A percentile compares a stretch with the other conserved stretches of the same genome.
Conservation (phyloP, 2,797 vertebrate genomes). For the Eospalax fontanierii region DNA sequence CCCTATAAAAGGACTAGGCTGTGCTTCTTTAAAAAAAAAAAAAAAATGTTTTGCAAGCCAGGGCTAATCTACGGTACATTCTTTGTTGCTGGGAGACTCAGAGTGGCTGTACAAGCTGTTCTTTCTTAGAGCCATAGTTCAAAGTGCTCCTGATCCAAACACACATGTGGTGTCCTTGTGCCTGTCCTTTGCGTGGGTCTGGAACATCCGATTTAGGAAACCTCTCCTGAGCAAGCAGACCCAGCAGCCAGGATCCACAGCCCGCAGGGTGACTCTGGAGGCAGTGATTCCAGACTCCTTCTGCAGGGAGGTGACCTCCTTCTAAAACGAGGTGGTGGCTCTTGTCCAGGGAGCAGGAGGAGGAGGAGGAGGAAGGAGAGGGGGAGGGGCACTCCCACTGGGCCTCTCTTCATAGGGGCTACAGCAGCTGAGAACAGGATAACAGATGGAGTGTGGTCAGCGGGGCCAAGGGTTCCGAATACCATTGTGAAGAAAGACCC, state of each 20-base stretch:
- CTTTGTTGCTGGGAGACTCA: slow-evolving; percentile 71
- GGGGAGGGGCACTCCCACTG: too few species aligned
- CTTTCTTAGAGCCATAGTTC: slow-evolving; percentile 54
- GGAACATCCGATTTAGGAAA: slow-evolving; percentile 12
- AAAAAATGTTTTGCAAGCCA: slow-evolving; percentile 63
- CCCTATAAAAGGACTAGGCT: slow-evolving; percentile 75
- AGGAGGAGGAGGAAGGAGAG: neutral
- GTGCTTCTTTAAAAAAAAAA: slow-evolving; percentile 1
- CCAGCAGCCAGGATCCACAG: neutral
- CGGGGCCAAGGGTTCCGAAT: neutral
- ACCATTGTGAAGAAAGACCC: neutral
- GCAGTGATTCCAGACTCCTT: neutral
- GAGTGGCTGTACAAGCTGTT: slow-evolving; percentile 80
- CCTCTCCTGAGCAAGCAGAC: neutral
- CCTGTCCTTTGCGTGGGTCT: slow-evolving; percentile 34
- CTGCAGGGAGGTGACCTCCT: slow-evolving; percentile 33
- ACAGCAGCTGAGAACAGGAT: neutral
- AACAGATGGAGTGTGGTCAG: neutral
- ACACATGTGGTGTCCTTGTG: slow-evolving; percentile 28
- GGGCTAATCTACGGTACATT: slow-evolving; percentile 38
- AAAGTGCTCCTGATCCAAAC: neutral
- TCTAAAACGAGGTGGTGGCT: neutral
- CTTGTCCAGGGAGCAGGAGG: neutral
- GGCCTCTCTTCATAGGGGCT: neutral
- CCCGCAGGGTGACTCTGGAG: neutral